These are phyloP conservation scores for Crotalus tigris DNA, from an alignment of 2,113 vertebrate genomes.

Conservation along the genomic window DNA sequence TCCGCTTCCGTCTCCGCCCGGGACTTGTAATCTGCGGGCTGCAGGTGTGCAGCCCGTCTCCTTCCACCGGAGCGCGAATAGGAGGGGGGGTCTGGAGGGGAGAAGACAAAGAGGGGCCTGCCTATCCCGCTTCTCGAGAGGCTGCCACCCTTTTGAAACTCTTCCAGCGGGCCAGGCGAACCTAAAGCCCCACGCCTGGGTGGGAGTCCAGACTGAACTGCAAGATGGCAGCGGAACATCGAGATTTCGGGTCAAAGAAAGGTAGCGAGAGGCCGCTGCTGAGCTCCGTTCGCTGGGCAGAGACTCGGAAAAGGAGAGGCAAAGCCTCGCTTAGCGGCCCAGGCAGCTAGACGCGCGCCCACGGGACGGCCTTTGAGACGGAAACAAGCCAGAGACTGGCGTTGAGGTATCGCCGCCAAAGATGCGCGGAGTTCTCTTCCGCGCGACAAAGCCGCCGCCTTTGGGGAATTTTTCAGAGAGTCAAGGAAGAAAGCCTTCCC, in stretches of 20 bases:
- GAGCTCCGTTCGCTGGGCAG: background rate
- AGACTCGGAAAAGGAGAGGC: background rate
- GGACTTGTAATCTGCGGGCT: background rate
- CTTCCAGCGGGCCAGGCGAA: background rate
- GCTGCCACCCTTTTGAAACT: background rate
- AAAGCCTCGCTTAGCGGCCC: background rate
- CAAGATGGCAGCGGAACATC: background rate
- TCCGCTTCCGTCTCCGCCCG: constrained; percentile 3
- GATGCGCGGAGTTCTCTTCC: background rate
- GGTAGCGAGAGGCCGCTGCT: background rate
- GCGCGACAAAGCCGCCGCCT: background rate
- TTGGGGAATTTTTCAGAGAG: background rate
- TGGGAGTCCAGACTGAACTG: background rate
- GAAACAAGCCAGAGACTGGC: background rate
- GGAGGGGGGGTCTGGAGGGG: background rate
- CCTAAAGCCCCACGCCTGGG: background rate
- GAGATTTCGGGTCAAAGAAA: background rate
- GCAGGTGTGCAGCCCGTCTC: background rate
- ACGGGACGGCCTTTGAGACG: background rate
- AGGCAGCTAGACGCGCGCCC: background rate
- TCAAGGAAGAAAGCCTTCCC: background rate
- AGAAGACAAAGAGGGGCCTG: background rate
- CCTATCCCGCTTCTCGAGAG: background rate
- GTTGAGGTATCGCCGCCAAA: background rate
- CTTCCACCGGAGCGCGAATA: background rate